Base-by-base conservation (phyloP, 2,888 invertebrate genomes). In the Polyploca ridens region DNA sequence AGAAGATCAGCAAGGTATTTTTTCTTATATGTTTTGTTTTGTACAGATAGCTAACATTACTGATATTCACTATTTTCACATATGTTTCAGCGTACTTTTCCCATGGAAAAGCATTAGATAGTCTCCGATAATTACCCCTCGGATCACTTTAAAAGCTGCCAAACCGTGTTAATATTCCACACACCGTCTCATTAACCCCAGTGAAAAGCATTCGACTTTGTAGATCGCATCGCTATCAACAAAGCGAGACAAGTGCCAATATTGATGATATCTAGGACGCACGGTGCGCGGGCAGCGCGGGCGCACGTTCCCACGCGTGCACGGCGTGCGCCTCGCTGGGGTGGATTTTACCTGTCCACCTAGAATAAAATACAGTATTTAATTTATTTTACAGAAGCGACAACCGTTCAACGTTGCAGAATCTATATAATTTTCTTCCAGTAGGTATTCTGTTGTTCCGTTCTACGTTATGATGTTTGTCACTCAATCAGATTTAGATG, bases 221-320 rank as follows among this genome's bases (percentile, higher is more conserved):
- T 72, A 74, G 81, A 84, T 84, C 77, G 73, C 75, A 78, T 80
- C 78, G 72, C 73, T 82, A 79, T 76, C 77, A 67, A 75, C 75
- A 75, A 73, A 69, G 76, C 78, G 78, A 77, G 74, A 82, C 83
- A 84, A 85, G 84, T 88, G 90, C 84, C 82, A 86, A 86, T 81
- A 75, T 78, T 74, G 72, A 86, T 84, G 74, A 82, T 83, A 86
- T 88, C 84, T 83, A 80, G 69, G 72, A 75, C 66, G 80, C 74
- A 70, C 68, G 68, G 74, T 77, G 75, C 69, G 64, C 41, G 41
- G 63, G 67, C 78, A 82, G 75, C 69, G 64, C 41, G 41, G 63
- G 67, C 78, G 83, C 77, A 68, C 73, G 82, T 81, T 85, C 86
- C 81, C 86, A 86, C 85, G 84, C 80, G 81, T 77, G 87, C 65